phyloP scores from a whole-genome alignment of 2,113 vertebrate species.

The Catharus fuscescens region DNA sequence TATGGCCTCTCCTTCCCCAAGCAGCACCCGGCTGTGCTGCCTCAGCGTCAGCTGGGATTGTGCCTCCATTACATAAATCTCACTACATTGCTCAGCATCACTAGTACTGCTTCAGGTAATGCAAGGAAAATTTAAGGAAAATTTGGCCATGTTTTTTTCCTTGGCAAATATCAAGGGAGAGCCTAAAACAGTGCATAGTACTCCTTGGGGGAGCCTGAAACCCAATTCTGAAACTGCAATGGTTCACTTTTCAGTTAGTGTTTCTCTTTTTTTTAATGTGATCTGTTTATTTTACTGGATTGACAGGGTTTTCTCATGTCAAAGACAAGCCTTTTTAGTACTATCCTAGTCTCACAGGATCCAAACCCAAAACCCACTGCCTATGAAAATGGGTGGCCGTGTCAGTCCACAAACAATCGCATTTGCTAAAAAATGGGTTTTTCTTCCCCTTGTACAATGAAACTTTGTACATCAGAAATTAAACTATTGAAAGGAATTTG shows the following conservation, averaged over 20 bases:
- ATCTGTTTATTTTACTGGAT: slow-evolving; percentile 13
- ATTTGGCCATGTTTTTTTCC: neutral
- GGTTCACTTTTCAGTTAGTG: neutral
- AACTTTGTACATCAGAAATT: slow-evolving; percentile 9
- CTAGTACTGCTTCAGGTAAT: neutral
- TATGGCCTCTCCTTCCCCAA: fast-evolving
- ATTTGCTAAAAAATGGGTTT: neutral
- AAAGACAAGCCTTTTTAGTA: neutral
- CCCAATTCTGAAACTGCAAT: neutral
- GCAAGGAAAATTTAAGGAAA: neutral
- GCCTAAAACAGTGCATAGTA: neutral
- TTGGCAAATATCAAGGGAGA: neutral
- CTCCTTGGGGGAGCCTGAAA: neutral
- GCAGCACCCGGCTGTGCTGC: fast-evolving
- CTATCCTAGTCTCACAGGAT: neutral
- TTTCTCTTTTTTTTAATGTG: neutral
- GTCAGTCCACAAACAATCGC: neutral
- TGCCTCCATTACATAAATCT: neutral
- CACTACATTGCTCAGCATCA: neutral
- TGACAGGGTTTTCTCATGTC: slow-evolving; percentile 2
- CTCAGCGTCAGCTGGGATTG: fast-evolving
- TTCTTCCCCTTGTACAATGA: neutral
- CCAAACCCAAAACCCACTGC: neutral
- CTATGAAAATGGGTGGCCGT: slow-evolving; percentile 25
- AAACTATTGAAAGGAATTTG: slow-evolving; percentile 30